A percentile compares a stretch with the other conserved stretches of the same genome.
These are phyloP conservation scores for Gavialis gangeticus DNA, from an alignment of 2,113 vertebrate genomes.

Conservation along the genomic window DNA sequence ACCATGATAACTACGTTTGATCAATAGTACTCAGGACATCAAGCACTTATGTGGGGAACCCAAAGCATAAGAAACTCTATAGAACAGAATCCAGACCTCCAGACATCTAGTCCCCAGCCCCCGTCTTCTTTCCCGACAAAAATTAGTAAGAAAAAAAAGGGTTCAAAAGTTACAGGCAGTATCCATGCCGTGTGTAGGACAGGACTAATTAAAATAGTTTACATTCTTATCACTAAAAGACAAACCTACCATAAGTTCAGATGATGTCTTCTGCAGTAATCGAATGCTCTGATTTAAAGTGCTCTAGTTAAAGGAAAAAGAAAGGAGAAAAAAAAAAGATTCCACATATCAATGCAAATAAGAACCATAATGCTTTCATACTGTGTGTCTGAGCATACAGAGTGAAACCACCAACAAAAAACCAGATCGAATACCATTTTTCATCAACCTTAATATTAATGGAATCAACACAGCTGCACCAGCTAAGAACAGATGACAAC, in stretches of 20 bases:
- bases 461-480: background rate
- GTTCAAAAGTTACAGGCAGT: background rate
- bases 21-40: too few species aligned
- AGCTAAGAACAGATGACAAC: background rate
- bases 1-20: background rate
- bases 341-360: background rate
- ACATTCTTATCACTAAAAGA: background rate
- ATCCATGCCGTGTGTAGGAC: background rate
- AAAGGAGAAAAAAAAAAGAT: background rate
- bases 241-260: conserved; percentile 84
- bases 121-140: background rate
- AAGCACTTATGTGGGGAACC: background rate
- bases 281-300: conserved; percentile 86
- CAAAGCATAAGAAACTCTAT: background rate
- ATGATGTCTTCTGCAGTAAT: conserved; percentile 82
- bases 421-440: background rate
- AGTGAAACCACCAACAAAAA: background rate
- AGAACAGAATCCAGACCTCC: background rate
- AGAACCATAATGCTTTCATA: background rate
- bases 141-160: background rate
- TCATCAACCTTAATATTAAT: background rate
- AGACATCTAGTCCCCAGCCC: background rate
- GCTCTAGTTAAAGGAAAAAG: conserved; percentile 76
- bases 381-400: background rate
- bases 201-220: background rate